Percentiles rank a stretch among this genome's conserved stretches.
phyloP scores from a whole-genome alignment of 1,140 invertebrate species.

The Tribolium castaneum region DNA sequence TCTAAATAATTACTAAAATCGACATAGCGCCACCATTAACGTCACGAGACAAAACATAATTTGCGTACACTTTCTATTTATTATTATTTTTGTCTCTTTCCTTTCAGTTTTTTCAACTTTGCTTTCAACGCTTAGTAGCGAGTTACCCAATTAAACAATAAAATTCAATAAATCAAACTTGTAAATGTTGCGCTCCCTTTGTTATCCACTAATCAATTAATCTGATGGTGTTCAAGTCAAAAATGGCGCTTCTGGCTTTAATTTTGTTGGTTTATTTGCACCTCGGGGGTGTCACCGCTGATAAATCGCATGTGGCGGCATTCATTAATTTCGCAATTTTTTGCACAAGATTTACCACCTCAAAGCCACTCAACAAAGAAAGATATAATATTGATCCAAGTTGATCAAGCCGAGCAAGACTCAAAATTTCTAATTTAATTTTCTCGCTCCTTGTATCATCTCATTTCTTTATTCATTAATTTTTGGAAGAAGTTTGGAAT shows the following conservation, averaged over 20 bases:
- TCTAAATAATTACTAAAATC: background rate
- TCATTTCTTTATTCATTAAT: background rate
- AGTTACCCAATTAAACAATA: constrained; percentile 1
- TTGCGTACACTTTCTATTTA: constrained; percentile 5
- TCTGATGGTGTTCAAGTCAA: background rate
- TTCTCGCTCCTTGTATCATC: background rate
- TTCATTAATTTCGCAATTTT: constrained; percentile 8
- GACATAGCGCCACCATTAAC: constrained; percentile 1
- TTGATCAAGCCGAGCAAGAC: background rate
- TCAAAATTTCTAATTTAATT: constrained; percentile 15
- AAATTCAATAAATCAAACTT: background rate
- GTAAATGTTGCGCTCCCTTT: background rate
- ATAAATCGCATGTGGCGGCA: background rate
- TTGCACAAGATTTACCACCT: background rate
- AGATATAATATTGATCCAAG: background rate
- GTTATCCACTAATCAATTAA: constrained; percentile 16
- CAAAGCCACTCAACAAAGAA: background rate
- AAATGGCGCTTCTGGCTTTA: background rate
- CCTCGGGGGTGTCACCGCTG: constrained; percentile 8
- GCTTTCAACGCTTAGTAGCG: background rate
- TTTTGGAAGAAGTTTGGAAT: background rate
- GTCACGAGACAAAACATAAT: constrained; percentile 16
- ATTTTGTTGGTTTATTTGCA: background rate
- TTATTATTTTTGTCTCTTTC: background rate
- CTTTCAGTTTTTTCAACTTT: background rate